A percentile compares a stretch with the other conserved stretches of the same genome.
These are phyloP conservation scores for Crypturellus undulatus DNA, from an alignment of 2,113 vertebrate species.

Conservation along the genomic window DNA sequence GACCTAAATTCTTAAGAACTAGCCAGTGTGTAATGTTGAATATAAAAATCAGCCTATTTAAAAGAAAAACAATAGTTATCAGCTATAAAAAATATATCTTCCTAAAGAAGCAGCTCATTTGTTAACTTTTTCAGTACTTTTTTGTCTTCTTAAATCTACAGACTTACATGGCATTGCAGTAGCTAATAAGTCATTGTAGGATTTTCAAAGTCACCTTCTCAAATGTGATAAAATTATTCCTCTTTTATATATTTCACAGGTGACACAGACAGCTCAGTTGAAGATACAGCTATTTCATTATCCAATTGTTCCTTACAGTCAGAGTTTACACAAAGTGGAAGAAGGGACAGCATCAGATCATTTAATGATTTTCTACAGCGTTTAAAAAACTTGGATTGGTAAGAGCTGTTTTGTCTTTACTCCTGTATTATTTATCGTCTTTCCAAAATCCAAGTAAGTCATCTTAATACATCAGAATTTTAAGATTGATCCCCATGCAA, in stretches of 20 bases:
- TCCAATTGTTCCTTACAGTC: conserved; percentile 33
- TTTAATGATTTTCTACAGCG: conserved; percentile 40
- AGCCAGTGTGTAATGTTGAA: neutral
- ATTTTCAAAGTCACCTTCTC: neutral
- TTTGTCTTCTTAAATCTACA: neutral
- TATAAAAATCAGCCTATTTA: neutral
- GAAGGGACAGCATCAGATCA: conserved; percentile 25
- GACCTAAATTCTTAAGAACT: neutral
- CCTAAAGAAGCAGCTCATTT: neutral
- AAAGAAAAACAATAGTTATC: neutral
- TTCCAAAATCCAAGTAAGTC: neutral
- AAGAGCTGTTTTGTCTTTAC: conserved; percentile 23
- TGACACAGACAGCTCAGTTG: conserved; percentile 34
- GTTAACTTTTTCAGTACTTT: neutral
- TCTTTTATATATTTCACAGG: conserved; percentile 47
- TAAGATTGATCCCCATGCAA: neutral
- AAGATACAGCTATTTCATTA: conserved; percentile 59
- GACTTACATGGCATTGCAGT: neutral
- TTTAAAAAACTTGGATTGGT: conserved; percentile 65
- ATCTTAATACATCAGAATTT: neutral
- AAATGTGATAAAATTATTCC: neutral
- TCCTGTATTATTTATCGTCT: neutral
- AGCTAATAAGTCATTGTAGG: neutral
- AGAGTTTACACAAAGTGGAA: conserved; percentile 28
- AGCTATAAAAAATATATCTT: neutral